Evolutionary conservation across 2,113 vertebrate species (phyloP).

Genomic region (Pelodiscus sinensis): DNA sequence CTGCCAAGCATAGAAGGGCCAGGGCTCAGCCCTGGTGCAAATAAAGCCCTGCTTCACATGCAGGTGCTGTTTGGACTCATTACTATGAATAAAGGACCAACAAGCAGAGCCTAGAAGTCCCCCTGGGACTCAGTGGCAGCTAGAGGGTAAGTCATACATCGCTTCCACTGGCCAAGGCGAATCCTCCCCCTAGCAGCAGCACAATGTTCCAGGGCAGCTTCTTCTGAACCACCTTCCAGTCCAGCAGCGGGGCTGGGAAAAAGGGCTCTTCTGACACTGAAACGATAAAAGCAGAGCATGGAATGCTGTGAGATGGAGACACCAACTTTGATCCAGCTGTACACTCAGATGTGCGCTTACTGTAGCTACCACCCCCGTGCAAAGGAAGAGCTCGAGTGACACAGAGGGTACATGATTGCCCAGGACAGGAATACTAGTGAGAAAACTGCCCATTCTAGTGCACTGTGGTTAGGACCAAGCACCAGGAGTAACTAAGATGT

Average conservation of each 20-base stretch:
- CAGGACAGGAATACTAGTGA: neutral
- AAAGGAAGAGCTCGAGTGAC: neutral
- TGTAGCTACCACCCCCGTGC: neutral
- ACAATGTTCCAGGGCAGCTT: conserved; percentile 95
- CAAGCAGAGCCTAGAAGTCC: conserved; percentile 35
- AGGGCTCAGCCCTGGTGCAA: neutral
- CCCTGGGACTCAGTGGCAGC: conserved; percentile 27
- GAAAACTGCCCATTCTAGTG: neutral
- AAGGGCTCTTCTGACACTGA: conserved; percentile 74
- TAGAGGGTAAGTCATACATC: conserved; percentile 82
- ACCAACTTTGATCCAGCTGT: neutral
- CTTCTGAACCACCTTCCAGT: conserved; percentile 90
- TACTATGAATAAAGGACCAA: conserved; percentile 24
- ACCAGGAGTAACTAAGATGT: neutral
- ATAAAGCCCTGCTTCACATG: too few species aligned
- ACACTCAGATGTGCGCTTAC: neutral
- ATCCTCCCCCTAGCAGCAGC: conserved; percentile 96
- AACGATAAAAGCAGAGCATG: conserved; percentile 60
- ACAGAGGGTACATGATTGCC: too few species aligned
- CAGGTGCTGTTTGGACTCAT: too few species aligned
- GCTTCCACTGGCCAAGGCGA: conserved; percentile 94
- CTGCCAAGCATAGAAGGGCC: too few species aligned
- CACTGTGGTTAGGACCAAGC: neutral
- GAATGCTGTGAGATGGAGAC: neutral
- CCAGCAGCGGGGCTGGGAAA: conserved; percentile 82